A percentile compares a stretch with the other conserved stretches of the same genome.
Evolutionary conservation across 2,797 vertebrate species (phyloP).

Genomic region (Neosalanx taihuensis): DNA sequence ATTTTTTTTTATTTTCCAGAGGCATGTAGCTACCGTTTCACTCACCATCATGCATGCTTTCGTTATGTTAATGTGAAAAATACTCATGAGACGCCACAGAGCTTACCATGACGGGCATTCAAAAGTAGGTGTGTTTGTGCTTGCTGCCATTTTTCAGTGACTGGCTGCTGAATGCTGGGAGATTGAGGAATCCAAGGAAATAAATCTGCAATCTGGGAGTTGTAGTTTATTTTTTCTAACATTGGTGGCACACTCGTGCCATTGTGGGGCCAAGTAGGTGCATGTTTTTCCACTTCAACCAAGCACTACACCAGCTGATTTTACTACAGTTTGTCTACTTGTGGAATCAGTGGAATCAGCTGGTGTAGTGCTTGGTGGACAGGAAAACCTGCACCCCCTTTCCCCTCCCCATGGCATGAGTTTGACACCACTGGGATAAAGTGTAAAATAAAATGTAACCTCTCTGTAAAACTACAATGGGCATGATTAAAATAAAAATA

Average conservation of each 20-base stretch:
- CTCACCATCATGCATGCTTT: constrained; percentile 3
- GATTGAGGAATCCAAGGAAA: constrained; percentile 41
- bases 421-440: too few species aligned
- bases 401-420: too few species aligned
- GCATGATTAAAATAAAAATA: too few species aligned
- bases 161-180: constrained; percentile 63
- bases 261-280: too few species aligned
- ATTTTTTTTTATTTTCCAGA: neutral
- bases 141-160: constrained; percentile 75
- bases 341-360: too few species aligned
- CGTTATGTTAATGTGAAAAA: neutral
- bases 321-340: too few species aligned
- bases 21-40: constrained; percentile 4
- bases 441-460: too few species aligned
- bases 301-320: too few species aligned
- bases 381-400: too few species aligned
- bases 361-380: too few species aligned
- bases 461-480: too few species aligned
- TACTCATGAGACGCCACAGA: constrained; percentile 12
- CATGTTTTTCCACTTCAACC: too few species aligned
- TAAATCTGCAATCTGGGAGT: constrained; percentile 15
- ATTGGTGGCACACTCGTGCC: neutral
- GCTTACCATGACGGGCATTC: constrained; percentile 81
- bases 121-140: constrained; percentile 69
- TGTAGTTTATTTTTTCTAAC: constrained; percentile 22